These are phyloP conservation scores for Leptura quadrifasciata DNA, from an alignment of 2,888 invertebrate species.

Conservation along the genomic window DNA sequence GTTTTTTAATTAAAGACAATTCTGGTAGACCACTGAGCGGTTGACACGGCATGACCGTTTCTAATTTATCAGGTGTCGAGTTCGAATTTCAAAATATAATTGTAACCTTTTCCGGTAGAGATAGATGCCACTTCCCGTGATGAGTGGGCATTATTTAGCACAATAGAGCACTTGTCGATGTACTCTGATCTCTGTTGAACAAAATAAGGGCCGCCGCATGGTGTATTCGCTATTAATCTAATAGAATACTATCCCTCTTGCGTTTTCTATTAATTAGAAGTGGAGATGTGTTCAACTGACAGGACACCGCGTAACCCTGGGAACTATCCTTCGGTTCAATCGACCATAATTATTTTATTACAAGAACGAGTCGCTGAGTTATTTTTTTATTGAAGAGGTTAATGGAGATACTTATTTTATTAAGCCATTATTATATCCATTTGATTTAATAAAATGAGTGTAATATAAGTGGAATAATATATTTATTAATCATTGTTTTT, in stretches of 20 bases:
- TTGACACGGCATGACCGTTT: conserved; percentile 63
- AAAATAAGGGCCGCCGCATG: conserved; percentile 68
- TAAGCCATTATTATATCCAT: no score
- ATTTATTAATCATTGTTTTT: no score
- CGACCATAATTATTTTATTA: conserved; percentile 50
- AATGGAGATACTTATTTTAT: no score
- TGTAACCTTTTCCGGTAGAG: conserved; percentile 67
- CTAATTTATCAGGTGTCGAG: conserved; percentile 71
- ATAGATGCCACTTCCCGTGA: conserved; percentile 66
- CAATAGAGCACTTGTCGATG: conserved; percentile 68
- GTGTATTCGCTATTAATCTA: conserved; percentile 68
- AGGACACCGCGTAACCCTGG: conserved; percentile 51
- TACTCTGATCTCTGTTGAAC: conserved; percentile 64
- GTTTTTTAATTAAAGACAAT: conserved; percentile 61
- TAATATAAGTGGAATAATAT: no score
- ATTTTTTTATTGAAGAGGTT: no score
- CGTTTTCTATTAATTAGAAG: conserved; percentile 70
- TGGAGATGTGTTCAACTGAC: conserved; percentile 64
- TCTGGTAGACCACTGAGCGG: conserved; percentile 59
- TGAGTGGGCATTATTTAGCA: conserved; percentile 67
- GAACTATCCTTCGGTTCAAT: conserved; percentile 56
- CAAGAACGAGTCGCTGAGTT: background rate
- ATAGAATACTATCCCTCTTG: conserved; percentile 67
- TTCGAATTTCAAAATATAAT: conserved; percentile 69
- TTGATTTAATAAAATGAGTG: no score